Base-by-base conservation (phyloP, 2,113 vertebrate genomes). In the Tringa solitaria region DNA sequence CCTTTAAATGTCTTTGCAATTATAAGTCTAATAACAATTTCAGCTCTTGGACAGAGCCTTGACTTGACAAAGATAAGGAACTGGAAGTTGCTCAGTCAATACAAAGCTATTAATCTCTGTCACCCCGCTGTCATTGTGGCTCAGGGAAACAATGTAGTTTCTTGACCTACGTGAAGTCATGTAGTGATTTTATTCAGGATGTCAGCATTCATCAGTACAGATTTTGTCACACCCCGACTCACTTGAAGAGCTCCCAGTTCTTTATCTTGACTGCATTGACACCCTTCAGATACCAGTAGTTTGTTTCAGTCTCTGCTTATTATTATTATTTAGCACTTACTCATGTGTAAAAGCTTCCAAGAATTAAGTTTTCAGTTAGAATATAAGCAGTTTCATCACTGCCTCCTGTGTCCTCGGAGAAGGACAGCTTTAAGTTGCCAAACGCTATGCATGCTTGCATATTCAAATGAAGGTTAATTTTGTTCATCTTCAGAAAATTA, bases 1-100 rank as follows among this genome's bases (percentile, higher is more conserved):
- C 98, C 99, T 99, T 99, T 99, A 99, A 99, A 99, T 99, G 99
- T 99, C 99, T 99, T 98, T 96, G 98, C 99, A 99, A 99, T 99
- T 99, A 99, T 99, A 99, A 98, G 98, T 99, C 99, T 99, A 99
- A 99, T 99, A 99, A 99, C 98, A 98, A 98, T 98, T 97, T 98
- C 98, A 98, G 98, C 98, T 98, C 98, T 98, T 98, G 98, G 98
- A 98, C 98, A 98, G 95, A 98, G 98, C 98, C 98, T 96, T 98
- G 98, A 98, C 98, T 98, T 98, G 99, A 99, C 99, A 99, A 98
- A 98, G 98, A 99, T 99, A 99, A 99, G 99, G 99, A 99, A 99
- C 99, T 99, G 96, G 97, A 99, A 99, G 99, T 99, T 99, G 98
- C 98, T 99, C 99, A 98, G 98, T 99, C 99, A 99, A 99, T 99